Evolutionary conservation across 2,888 invertebrate genomes (phyloP), one percentile per base, ranked within the genome.

Genomic region (Catotricha subobsoleta): DNA sequence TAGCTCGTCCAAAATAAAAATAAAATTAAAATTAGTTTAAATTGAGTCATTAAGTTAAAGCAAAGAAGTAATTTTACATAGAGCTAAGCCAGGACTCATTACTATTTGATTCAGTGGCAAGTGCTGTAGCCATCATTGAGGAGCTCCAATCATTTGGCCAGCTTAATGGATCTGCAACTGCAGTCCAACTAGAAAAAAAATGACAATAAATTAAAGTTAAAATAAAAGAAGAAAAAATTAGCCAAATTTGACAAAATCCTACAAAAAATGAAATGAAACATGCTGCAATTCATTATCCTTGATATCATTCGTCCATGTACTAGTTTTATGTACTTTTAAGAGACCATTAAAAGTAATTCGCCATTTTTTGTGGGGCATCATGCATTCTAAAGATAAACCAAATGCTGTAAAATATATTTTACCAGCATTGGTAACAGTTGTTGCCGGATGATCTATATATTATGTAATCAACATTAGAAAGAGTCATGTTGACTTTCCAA

Each of bases 301-400:
- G 6, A 16, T 31, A 20, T 49, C 48, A 18, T 39, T 39, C 15
- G 28, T 39, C 39, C 64, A 56, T 10, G 50, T 49, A 19, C 53
- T 54, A 36, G 63, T 57, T 9, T 56, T 52, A 20, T 58, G 57
- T 50, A 65, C 68, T 50, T 63, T 67, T 35, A 82, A 56, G n/a
- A 76, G 56, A 1, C 83, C 83, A 55, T 78, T 80, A 55, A 68
- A 84, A 23, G 71, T 57, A 15, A 84, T 64, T 50, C 80, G 67
- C 64, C 77, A 67, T 42, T 68, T 65, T 44, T 58, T 58, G 52
- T 71, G 67, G 0, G 75, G 69, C 50, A 79, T 73, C 33, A 78
- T 49, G 30, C 72, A 60, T 49, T 73, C 71, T 21, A 83, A 64
- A 48, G 67, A 68, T 29, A 83, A 55, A 1, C 72, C 74, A 15